Percentiles rank a stretch among this genome's conserved stretches.
Evolutionary conservation across 2,888 invertebrate species (phyloP).

Genomic region (Deilephila elpenor): DNA sequence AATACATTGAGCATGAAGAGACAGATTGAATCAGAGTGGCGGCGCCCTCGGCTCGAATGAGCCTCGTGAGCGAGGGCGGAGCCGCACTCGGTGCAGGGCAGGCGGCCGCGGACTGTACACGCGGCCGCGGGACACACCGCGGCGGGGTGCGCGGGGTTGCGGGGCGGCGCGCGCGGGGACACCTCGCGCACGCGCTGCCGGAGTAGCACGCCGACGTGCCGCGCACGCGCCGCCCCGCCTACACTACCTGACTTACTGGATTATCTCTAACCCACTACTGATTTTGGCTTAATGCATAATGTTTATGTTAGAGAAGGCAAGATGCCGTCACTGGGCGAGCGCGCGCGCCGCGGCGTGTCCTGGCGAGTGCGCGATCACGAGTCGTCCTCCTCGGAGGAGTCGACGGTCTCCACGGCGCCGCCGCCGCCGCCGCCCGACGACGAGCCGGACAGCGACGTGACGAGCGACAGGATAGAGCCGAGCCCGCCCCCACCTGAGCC

Average conservation of each 20-base stretch:
- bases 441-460: slow-evolving; percentile 78
- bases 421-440: slow-evolving; percentile 71
- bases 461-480: slow-evolving; percentile 78
- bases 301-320: neutral
- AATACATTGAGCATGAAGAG: slow-evolving; percentile 57
- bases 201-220: slow-evolving; percentile 30
- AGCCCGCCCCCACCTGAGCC: slow-evolving; percentile 81
- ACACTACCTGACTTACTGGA: slow-evolving; percentile 36
- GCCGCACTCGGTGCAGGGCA: slow-evolving; percentile 23
- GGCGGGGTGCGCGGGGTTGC: slow-evolving; percentile 29
- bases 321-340: neutral
- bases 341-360: slow-evolving; percentile 29
- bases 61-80: slow-evolving; percentile 35
- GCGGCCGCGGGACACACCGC: slow-evolving; percentile 42
- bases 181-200: slow-evolving; percentile 33
- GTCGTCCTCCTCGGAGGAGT: slow-evolving; percentile 78
- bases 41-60: slow-evolving; percentile 41
- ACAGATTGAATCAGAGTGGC: slow-evolving; percentile 16
- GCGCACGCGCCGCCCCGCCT: slow-evolving; percentile 34
- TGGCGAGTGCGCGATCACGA: slow-evolving; percentile 57
- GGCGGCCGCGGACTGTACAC: slow-evolving; percentile 68
- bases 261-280: neutral
- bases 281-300: neutral
- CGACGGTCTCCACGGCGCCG: slow-evolving; percentile 75
- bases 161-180: slow-evolving; percentile 32